A percentile compares a stretch with the other conserved stretches of the same genome.
These are phyloP conservation scores for Aradophagus sp. DNA, from an alignment of 1,140 invertebrate genomes.

Conservation along the genomic window DNA sequence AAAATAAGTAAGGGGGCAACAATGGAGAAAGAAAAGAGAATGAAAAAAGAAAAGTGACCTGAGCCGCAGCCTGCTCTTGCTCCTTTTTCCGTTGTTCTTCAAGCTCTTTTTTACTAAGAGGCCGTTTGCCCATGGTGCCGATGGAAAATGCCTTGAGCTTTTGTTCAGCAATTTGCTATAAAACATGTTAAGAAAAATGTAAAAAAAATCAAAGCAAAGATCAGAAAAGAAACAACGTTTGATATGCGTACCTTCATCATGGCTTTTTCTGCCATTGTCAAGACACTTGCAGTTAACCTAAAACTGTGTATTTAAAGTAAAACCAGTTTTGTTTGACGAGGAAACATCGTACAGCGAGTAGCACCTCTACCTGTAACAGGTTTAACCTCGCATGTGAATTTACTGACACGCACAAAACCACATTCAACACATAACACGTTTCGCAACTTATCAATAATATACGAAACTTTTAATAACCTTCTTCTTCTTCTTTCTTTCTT, in stretches of 20 bases:
- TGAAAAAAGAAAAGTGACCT: constrained; percentile 73
- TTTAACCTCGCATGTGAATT: no score
- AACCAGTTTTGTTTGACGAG: no score
- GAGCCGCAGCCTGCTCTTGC: constrained; percentile 88
- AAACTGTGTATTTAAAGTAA: no score
- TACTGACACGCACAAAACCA: no score
- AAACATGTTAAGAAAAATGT: constrained; percentile 10
- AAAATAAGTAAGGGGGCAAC: no score
- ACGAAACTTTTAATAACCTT: no score
- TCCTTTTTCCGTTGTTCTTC: constrained; percentile 92
- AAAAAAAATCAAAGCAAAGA: constrained; percentile 7
- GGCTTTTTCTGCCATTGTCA: constrained; percentile 70
- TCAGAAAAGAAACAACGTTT: neutral
- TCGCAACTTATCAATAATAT: no score
- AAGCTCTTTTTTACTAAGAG: constrained; percentile 88
- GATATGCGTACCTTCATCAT: constrained; percentile 68
- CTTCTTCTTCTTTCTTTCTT: no score
- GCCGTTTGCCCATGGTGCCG: constrained; percentile 86
- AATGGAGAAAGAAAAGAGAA: constrained; percentile 11
- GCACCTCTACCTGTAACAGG: no score
- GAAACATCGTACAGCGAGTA: no score
- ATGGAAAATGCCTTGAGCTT: constrained; percentile 90
- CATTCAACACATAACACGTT: no score
- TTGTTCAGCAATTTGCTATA: constrained; percentile 81
- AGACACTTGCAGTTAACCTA: constrained; percentile 43